These are phyloP conservation scores for Apamea anceps DNA, from an alignment of 2,888 invertebrate genomes.

Conservation along the genomic window DNA sequence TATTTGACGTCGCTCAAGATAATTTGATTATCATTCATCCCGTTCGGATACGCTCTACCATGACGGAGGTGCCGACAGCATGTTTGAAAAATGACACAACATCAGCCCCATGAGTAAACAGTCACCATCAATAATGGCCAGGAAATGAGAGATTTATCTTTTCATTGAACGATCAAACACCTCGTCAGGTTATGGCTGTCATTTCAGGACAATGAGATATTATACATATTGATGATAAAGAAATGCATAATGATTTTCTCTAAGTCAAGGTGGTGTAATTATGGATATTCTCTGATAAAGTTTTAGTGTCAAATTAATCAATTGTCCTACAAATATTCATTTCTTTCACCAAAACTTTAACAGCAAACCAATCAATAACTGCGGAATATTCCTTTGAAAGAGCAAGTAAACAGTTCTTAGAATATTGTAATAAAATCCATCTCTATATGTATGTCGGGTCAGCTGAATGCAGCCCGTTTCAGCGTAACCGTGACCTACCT, in stretches of 20 bases:
- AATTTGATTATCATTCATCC: slow-evolving; percentile 25
- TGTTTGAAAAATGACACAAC: slow-evolving; percentile 65
- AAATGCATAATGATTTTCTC: neutral
- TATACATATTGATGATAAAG: neutral
- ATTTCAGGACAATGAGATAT: neutral
- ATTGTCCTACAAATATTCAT: neutral
- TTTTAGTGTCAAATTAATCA: neutral
- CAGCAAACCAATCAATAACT: slow-evolving; percentile 1
- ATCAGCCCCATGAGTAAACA: slow-evolving; percentile 48
- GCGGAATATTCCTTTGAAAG: slow-evolving; percentile 14
- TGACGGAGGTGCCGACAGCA: slow-evolving; percentile 9
- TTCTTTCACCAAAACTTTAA: neutral
- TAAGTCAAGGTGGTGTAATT: neutral
- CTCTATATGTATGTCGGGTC: slow-evolving; percentile 14
- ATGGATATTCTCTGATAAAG: neutral
- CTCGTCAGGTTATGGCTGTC: neutral
- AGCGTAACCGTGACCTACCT: slow-evolving; percentile 57
- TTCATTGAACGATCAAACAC: slow-evolving; percentile 53
- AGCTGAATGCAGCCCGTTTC: slow-evolving; percentile 37
- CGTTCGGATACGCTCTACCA: slow-evolving; percentile 6
- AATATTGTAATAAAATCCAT: slow-evolving; percentile 19
- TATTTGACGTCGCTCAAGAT: slow-evolving; percentile 3
- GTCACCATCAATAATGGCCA: slow-evolving; percentile 65
- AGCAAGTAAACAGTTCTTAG: neutral
- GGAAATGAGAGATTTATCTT: slow-evolving; percentile 68